These are phyloP conservation scores for Porites australiensis DNA, from an alignment of 64 coral and sea anemone species.

Conservation along the genomic window DNA sequence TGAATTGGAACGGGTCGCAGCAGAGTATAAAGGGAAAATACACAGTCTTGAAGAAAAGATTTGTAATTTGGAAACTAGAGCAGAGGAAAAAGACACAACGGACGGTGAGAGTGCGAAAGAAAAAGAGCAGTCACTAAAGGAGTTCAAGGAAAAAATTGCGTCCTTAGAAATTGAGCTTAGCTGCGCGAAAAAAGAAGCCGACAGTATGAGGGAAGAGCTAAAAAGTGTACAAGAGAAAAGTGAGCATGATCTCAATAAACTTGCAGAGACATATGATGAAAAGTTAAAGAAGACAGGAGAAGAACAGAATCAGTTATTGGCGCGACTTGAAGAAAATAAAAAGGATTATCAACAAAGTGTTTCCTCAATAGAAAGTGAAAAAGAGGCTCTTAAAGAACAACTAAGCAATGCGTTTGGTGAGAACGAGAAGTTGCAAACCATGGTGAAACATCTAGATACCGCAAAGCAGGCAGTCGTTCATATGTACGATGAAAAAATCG, in stretches of 20 bases:
- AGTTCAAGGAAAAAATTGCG: constrained; percentile 29
- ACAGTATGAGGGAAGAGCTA: not conserved
- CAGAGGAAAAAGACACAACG: not conserved
- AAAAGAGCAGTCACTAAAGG: constrained; percentile 8
- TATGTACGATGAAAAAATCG: constrained; percentile 87
- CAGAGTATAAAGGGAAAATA: constrained; percentile 68
- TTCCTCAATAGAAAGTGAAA: constrained; percentile 44
- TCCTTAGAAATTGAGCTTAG: constrained; percentile 56
- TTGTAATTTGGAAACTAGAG: not conserved
- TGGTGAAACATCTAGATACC: constrained; percentile 82
- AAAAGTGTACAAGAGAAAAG: constrained; percentile 6
- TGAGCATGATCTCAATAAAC: constrained; percentile 7
- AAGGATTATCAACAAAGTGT: constrained; percentile 49
- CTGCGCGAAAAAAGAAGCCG: constrained; percentile 6
- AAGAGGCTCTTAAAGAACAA: constrained; percentile 59
- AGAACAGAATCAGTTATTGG: constrained; percentile 27
- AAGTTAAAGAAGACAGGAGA: constrained; percentile 16
- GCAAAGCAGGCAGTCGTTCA: constrained; percentile 87
- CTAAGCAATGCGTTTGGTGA: constrained; percentile 38
- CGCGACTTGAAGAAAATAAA: constrained; percentile 46
- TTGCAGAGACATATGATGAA: constrained; percentile 10
- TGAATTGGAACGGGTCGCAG: constrained; percentile 42
- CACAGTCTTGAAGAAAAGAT: constrained; percentile 41
- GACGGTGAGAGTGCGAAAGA: constrained; percentile 18
- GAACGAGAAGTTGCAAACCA: constrained; percentile 72